Evolutionary conservation across 30 jellyfish, hydroid and myxozoan species (phyloP).

Genomic region (Sanderia malayensis): DNA sequence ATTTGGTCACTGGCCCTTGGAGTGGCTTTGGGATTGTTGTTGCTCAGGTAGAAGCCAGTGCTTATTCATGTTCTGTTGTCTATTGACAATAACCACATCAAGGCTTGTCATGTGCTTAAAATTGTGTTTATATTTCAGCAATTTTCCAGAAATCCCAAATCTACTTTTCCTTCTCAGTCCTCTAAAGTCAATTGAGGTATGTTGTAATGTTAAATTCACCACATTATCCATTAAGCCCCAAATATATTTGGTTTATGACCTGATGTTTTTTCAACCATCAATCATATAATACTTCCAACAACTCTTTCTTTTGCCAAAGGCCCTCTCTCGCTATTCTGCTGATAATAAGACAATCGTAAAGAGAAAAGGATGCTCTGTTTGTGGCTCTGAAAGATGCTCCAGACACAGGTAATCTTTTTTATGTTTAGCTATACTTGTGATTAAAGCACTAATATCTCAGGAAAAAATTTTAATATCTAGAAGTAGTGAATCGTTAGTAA

Average conservation of each 20-base stretch:
- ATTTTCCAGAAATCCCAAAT: slow-evolving; percentile 75
- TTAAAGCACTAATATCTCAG: no score
- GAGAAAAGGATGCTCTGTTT: slow-evolving; percentile 64
- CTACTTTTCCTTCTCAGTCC: slow-evolving; percentile 71
- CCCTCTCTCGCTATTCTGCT: slow-evolving; percentile 23
- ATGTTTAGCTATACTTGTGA: not conserved
- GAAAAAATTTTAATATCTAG: not conserved
- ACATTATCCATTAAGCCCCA: no score
- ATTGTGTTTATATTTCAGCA: slow-evolving; percentile 43
- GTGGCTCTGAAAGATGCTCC: slow-evolving; percentile 67
- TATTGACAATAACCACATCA: no score
- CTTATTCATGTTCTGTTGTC: no score
- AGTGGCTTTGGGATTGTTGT: slow-evolving; percentile 71
- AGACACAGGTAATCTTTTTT: slow-evolving; percentile 74
- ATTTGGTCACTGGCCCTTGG: slow-evolving; percentile 92
- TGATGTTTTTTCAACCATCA: no score
- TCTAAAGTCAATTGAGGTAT: slow-evolving; percentile 63
- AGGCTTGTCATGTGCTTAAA: no score
- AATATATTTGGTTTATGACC: no score
- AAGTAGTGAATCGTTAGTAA: no score
- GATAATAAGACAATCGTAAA: slow-evolving; percentile 8
- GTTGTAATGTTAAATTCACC: no score
- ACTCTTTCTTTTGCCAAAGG: slow-evolving; percentile 9
- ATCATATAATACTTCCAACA: no score
- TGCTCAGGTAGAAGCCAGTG: slow-evolving; percentile 69